A percentile compares a stretch with the other conserved stretches of the same genome.
Conservation (phyloP, 2,888 invertebrate species). For the Lordiphosa fenestrarum region DNA sequence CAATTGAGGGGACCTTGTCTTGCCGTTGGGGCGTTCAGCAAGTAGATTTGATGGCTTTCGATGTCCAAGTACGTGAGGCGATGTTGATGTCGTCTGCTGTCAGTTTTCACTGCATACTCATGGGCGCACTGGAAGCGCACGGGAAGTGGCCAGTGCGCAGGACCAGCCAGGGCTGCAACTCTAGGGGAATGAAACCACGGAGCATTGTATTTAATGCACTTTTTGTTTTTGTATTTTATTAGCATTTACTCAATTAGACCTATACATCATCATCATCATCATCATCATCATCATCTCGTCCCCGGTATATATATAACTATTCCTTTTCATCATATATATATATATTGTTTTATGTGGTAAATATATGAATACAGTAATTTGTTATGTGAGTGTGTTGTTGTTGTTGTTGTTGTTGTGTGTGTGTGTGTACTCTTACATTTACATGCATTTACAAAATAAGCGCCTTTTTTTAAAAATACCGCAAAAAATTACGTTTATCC, state of each 20-base stretch:
- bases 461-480: conserved; percentile 80
- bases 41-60: conserved; percentile 50
- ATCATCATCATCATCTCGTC: conserved; percentile 12
- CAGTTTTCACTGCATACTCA: conserved; percentile 72
- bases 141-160: conserved; percentile 42
- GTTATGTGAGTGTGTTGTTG: conserved; percentile 22
- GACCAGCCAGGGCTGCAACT: conserved; percentile 52
- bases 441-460: conserved; percentile 81
- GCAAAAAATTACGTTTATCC: conserved; percentile 78
- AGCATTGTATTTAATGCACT: conserved; percentile 57
- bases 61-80: conserved; percentile 26
- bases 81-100: conserved; percentile 69
- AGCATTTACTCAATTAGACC: conserved; percentile 71
- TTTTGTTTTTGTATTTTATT: conserved; percentile 61
- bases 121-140: conserved; percentile 59
- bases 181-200: conserved; percentile 6
- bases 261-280: conserved; percentile 50
- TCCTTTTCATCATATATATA: conserved; percentile 58
- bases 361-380: conserved; percentile 73
- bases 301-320: conserved; percentile 56
- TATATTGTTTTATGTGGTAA: conserved; percentile 68
- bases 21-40: conserved; percentile 39
- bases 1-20: conserved; percentile 68
- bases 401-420: conserved; percentile 4
- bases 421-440: conserved; percentile 74